A percentile compares a stretch with the other conserved stretches of the same genome.
Conservation (phyloP, 2,888 invertebrate species). For the Halocaridina rubra region DNA sequence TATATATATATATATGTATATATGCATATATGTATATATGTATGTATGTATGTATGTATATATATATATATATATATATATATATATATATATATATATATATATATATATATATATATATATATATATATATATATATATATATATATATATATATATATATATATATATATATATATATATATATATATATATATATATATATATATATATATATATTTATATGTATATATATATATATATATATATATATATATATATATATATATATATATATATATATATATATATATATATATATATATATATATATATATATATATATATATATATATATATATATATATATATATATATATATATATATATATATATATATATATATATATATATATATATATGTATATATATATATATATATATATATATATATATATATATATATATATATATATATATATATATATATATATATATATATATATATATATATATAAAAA, state of each 20-base stretch:
- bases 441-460: no score
- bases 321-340: background rate
- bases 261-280: background rate
- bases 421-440: no score
- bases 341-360: background rate
- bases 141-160: background rate
- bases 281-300: background rate
- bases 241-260: background rate
- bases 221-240: background rate
- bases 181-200: background rate
- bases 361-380: background rate
- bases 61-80: background rate
- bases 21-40: background rate
- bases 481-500: no score
- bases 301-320: background rate
- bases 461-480: no score
- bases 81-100: background rate
- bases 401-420: background rate
- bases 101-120: background rate
- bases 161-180: background rate
- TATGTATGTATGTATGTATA: background rate
- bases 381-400: background rate
- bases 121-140: background rate
- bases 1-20: background rate
- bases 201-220: background rate